phyloP scores from a whole-genome alignment of 2,888 invertebrate genomes.

The Hypolimnas misippus region DNA sequence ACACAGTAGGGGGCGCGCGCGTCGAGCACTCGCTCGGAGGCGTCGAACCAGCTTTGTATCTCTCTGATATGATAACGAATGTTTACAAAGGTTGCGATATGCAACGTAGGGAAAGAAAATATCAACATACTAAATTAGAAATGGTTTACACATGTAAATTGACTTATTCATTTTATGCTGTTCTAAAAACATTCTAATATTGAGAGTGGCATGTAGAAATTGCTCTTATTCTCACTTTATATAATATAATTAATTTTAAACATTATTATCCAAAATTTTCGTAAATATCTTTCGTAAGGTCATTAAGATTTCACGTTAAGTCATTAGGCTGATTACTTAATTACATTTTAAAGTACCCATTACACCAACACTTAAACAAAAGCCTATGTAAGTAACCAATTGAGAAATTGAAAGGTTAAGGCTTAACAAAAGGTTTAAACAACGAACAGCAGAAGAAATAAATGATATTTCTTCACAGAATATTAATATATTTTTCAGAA shows the following conservation, averaged over 20 bases:
- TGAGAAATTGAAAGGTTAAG: neutral
- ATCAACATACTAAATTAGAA: conserved; percentile 18
- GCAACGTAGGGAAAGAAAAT: conserved; percentile 39
- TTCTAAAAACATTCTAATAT: neutral
- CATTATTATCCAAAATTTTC: neutral
- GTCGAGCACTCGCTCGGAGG: conserved; percentile 55
- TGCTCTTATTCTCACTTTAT: no score
- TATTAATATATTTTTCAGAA: no score
- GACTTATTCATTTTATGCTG: neutral
- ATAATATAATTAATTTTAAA: no score
- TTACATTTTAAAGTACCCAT: neutral
- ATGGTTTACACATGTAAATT: neutral
- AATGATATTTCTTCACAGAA: no score
- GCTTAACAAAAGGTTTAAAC: neutral
- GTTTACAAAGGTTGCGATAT: conserved; percentile 69
- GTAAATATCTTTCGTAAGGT: neutral
- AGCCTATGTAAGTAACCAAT: neutral
- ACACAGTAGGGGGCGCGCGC: conserved; percentile 68
- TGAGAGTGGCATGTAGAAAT: neutral
- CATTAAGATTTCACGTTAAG: neutral
- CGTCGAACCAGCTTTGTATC: conserved; percentile 71
- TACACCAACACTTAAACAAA: neutral
- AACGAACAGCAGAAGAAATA: no score
- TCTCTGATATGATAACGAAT: conserved; percentile 77
- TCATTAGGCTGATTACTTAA: neutral